Percentiles rank a stretch among this genome's conserved stretches.
phyloP scores from a whole-genome alignment of 2,888 invertebrate genomes.

The Sinohyriopsis cumingii region DNA sequence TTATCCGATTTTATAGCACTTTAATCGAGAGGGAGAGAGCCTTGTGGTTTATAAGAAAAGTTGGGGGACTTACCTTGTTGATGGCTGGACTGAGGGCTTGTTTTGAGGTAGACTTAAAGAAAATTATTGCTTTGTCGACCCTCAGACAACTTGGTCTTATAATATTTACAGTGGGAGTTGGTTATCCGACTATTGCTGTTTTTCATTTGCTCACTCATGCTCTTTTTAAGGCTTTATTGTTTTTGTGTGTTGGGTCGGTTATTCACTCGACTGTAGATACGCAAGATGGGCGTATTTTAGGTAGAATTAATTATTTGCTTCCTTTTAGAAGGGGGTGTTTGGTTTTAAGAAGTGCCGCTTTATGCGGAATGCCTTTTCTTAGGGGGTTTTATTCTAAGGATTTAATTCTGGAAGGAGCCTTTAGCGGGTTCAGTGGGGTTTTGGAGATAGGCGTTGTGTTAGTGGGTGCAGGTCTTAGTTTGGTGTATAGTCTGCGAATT shows the following conservation, averaged over 20 bases:
- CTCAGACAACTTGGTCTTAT: constrained; percentile 84
- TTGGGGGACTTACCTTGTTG: constrained; percentile 69
- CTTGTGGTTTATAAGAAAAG: constrained; percentile 59
- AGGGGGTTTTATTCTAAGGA: constrained; percentile 66
- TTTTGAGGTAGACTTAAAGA: constrained; percentile 79
- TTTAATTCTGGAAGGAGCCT: constrained; percentile 45
- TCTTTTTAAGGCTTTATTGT: constrained; percentile 83
- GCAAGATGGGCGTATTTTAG: constrained; percentile 80
- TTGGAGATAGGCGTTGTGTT: constrained; percentile 6
- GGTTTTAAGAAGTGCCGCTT: constrained; percentile 39
- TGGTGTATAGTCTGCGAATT: no score
- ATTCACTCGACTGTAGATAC: constrained; percentile 79
- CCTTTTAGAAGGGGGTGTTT: constrained; percentile 49
- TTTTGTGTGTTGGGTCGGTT: constrained; percentile 81
- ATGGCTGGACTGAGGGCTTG: constrained; percentile 69
- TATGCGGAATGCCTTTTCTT: constrained; percentile 60
- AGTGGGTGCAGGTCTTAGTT: neutral
- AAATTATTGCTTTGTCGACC: constrained; percentile 85
- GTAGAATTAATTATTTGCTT: constrained; percentile 33
- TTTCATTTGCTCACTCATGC: constrained; percentile 84
- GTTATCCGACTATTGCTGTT: constrained; percentile 77
- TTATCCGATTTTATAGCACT: constrained; percentile 79
- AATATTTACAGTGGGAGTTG: constrained; percentile 79
- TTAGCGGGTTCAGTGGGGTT: constrained; percentile 4
- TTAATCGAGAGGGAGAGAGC: no score